These are phyloP conservation scores for Abscondita cerata DNA, from an alignment of 2,888 invertebrate genomes.

Conservation along the genomic window DNA sequence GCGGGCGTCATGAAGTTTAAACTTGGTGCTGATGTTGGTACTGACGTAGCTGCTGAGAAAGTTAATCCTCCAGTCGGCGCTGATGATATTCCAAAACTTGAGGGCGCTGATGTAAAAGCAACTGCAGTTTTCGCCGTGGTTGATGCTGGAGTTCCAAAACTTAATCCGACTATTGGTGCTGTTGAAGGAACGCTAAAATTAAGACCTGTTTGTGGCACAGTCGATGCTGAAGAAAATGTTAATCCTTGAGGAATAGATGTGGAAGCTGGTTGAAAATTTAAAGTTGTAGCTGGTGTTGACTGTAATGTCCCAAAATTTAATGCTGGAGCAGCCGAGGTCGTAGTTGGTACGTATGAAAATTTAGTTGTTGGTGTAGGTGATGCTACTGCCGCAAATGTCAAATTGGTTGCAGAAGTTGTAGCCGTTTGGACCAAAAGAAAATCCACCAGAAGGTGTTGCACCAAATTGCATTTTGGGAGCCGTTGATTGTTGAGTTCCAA, in stretches of 20 bases:
- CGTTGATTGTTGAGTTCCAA: constrained; percentile 6
- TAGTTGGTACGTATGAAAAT: constrained; percentile 46
- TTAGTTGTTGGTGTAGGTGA: constrained; percentile 42
- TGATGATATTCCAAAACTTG: too few relatives aligned
- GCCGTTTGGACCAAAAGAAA: constrained; percentile 24
- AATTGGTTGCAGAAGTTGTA: constrained; percentile 14
- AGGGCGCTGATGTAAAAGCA: constrained; percentile 30
- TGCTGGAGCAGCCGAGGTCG: constrained; percentile 34
- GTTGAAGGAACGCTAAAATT: constrained; percentile 16
- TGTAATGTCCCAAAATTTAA: constrained; percentile 43
- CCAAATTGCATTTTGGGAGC: constrained; percentile 14
- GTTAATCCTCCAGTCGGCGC: too few relatives aligned
- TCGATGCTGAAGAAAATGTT: not conserved
- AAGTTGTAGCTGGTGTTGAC: constrained; percentile 19
- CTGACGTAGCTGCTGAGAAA: constrained; percentile 30
- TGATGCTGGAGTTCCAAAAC: not conserved
- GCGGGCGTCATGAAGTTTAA: constrained; percentile 28
- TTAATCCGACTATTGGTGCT: not conserved
- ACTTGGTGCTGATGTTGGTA: constrained; percentile 19
- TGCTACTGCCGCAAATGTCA: constrained; percentile 24
- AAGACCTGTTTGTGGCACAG: constrained; percentile 24
- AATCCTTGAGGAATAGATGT: constrained; percentile 9
- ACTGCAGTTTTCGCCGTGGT: constrained; percentile 25
- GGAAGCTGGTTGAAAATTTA: constrained; percentile 22
- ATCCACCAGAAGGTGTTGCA: constrained; percentile 35